These are phyloP conservation scores for Pangasius macronema DNA, from an alignment of 2,797 vertebrate genomes.

Conservation along the genomic window DNA sequence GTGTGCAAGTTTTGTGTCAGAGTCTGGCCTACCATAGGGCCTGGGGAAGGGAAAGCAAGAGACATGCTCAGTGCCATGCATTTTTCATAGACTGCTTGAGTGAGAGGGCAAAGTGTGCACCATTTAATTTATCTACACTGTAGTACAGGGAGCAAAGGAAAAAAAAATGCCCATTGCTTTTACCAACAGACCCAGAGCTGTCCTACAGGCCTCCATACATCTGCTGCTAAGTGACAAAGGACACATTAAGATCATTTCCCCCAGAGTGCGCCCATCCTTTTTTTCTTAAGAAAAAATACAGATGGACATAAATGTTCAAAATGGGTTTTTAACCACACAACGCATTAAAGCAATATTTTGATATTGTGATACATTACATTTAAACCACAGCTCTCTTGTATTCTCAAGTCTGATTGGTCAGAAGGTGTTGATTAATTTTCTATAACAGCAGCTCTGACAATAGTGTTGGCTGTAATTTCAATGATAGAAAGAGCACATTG, in stretches of 20 bases:
- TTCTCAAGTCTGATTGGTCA: background rate
- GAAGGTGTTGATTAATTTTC: background rate
- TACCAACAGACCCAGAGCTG: constrained; percentile 10
- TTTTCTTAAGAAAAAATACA: constrained; percentile 11
- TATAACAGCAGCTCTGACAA: background rate
- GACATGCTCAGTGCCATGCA: constrained; percentile 36
- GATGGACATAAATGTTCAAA: background rate
- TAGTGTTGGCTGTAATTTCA: background rate
- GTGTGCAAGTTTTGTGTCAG: constrained; percentile 8
- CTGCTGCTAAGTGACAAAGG: constrained; percentile 25
- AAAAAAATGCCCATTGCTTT: background rate
- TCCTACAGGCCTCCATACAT: background rate
- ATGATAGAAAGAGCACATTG: background rate
- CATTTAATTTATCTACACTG: constrained; percentile 41
- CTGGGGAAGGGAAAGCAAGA: constrained; percentile 23
- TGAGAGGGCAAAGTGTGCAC: constrained; percentile 24
- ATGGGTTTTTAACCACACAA: background rate
- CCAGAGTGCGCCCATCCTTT: constrained; percentile 15
- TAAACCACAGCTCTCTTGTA: background rate
- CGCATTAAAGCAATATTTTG: background rate
- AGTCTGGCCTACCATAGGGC: constrained; percentile 21
- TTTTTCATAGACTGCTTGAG: constrained; percentile 46
- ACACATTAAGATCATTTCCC: constrained; percentile 1
- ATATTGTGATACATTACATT: background rate
- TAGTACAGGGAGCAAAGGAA: constrained; percentile 3